Percentiles rank a stretch among this genome's conserved stretches.
Conservation (phyloP, 2,888 invertebrate genomes). For the Agrypnus murinus region DNA sequence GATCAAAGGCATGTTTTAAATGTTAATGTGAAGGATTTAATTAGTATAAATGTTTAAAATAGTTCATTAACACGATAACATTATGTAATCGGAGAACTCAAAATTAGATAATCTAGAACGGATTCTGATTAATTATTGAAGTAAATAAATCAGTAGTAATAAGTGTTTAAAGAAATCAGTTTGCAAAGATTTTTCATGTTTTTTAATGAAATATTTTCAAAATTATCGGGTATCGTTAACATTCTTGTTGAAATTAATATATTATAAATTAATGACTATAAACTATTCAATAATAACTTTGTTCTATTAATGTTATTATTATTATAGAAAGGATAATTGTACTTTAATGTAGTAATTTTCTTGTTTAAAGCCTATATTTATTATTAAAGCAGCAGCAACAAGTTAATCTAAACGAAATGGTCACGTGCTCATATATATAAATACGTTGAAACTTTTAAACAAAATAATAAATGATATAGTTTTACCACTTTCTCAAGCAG, state of each 20-base stretch:
- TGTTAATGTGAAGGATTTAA: conserved; percentile 33
- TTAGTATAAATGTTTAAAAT: conserved; percentile 18
- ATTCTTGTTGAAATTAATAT: too few species aligned
- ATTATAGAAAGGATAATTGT: conserved; percentile 12
- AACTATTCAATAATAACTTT: too few species aligned
- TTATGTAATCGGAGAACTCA: neutral
- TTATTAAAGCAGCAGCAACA: conserved; percentile 1
- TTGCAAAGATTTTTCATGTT: too few species aligned
- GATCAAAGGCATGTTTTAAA: conserved; percentile 27
- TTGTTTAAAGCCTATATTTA: neutral
- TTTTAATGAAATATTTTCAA: too few species aligned
- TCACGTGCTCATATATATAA: neutral
- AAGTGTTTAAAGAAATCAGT: too few species aligned
- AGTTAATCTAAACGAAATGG: conserved; percentile 21
- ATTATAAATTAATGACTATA: too few species aligned
- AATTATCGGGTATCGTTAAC: too few species aligned
- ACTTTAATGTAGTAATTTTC: neutral
- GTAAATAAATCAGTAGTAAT: too few species aligned
- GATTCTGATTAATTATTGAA: neutral
- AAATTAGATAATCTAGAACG: conserved; percentile 16
- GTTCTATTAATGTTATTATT: too few species aligned
- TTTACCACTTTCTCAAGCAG: conserved; percentile 32
- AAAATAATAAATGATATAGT: conserved; percentile 28
- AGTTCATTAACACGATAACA: conserved; percentile 5
- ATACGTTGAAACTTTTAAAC: neutral